Conservation (phyloP, 1,140 invertebrate genomes). For the Drosophila albomicans region DNA sequence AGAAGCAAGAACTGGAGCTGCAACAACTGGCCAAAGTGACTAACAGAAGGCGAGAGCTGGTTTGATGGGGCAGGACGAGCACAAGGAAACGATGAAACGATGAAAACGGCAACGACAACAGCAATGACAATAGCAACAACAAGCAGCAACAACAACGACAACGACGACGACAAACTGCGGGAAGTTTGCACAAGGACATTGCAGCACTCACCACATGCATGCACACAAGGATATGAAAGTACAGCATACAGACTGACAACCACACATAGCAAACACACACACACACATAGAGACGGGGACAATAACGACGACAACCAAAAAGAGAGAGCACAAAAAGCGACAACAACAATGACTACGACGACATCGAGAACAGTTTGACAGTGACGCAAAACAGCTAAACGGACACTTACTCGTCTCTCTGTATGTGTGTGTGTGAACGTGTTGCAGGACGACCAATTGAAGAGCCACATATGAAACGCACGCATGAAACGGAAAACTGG, state of each 20-base stretch:
- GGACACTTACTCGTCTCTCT: conserved; percentile 29
- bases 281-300: conserved; percentile 45
- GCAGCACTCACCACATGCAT: conserved; percentile 80
- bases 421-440: conserved; percentile 16
- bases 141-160: conserved; percentile 49
- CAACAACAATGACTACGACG: conserved; percentile 47
- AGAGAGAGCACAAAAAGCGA: conserved; percentile 44
- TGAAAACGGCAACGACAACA: conserved; percentile 25
- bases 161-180: conserved; percentile 74
- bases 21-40: conserved; percentile 37
- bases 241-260: conserved; percentile 31
- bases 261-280: conserved; percentile 23
- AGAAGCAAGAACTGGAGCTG: conserved; percentile 34
- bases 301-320: conserved; percentile 54
- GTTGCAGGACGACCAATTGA: conserved; percentile 70
- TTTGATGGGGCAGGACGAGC: conserved; percentile 6
- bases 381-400: conserved; percentile 65
- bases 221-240: conserved; percentile 77
- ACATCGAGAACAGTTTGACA: conserved; percentile 44
- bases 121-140: conserved; percentile 52
- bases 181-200: conserved; percentile 82
- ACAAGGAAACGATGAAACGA: conserved; percentile 29
- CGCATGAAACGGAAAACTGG: conserved; percentile 13
- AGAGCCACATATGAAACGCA: conserved; percentile 57
- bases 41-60: conserved; percentile 20